Percentiles rank a stretch among this genome's conserved stretches.
Conservation (phyloP, 2,888 invertebrate species). For the Cheilosia variabilis region DNA sequence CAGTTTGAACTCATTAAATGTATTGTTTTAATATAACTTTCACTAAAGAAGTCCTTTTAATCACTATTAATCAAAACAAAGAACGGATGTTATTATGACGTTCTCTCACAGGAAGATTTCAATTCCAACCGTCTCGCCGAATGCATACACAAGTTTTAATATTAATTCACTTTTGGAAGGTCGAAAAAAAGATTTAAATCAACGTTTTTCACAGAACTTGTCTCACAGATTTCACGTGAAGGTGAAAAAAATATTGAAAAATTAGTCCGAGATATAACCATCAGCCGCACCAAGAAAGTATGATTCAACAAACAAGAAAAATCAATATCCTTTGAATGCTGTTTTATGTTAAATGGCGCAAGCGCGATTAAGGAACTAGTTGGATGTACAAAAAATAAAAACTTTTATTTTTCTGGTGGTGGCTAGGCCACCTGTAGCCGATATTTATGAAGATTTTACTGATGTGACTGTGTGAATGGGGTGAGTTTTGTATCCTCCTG, state of each 20-base stretch:
- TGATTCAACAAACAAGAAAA: conserved; percentile 78
- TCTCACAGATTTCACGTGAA: conserved; percentile 1
- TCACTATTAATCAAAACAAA: conserved; percentile 62
- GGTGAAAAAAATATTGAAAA: conserved; percentile 49
- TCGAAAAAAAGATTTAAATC: background rate
- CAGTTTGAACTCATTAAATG: conserved; percentile 29
- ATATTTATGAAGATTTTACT: conserved; percentile 41
- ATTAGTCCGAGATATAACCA: conserved; percentile 64
- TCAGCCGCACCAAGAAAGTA: conserved; percentile 71
- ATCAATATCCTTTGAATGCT: conserved; percentile 77
- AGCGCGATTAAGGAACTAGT: conserved; percentile 31
- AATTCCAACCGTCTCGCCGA: background rate
- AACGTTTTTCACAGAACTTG: background rate
- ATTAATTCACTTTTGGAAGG: background rate
- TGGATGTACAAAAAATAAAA: conserved; percentile 1
- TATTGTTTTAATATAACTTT: background rate
- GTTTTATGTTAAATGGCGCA: conserved; percentile 48
- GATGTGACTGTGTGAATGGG: conserved; percentile 19
- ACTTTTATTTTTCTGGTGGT: conserved; percentile 59
- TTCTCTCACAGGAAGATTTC: conserved; percentile 22
- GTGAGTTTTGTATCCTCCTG: background rate
- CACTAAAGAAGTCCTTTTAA: background rate
- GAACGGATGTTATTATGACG: conserved; percentile 54
- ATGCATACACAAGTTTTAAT: conserved; percentile 7
- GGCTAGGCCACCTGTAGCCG: conserved; percentile 72